phyloP scores from a whole-genome alignment of 2,113 vertebrate genomes.

The Ptilonorhynchus violaceus region DNA sequence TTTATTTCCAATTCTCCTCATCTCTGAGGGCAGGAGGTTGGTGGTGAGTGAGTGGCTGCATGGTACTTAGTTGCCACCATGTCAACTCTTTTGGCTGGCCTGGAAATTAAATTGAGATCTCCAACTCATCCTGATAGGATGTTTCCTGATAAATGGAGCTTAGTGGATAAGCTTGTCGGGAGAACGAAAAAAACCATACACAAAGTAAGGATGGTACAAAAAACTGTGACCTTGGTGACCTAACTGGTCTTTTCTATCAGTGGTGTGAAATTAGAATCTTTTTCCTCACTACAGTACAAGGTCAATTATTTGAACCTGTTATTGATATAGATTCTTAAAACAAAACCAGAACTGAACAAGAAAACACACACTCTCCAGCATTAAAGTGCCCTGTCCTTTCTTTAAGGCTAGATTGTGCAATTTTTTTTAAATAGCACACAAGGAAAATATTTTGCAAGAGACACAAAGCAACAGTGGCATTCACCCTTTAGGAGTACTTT shows the following conservation, averaged over 20 bases:
- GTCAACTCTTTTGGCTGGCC: background rate
- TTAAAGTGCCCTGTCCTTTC: background rate
- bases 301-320: background rate
- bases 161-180: background rate
- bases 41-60: background rate
- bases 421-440: background rate
- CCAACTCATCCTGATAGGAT: background rate
- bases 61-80: background rate
- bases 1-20: background rate
- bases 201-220: background rate
- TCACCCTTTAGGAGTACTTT: background rate
- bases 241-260: background rate
- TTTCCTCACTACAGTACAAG: background rate
- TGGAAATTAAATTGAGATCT: background rate
- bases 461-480: background rate
- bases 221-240: background rate
- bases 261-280: background rate
- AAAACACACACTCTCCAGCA: background rate
- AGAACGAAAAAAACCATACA: background rate
- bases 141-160: background rate
- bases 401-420: background rate
- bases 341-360: background rate
- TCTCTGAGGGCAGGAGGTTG: no score
- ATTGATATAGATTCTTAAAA: background rate
- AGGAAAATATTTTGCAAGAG: background rate